Evolutionary conservation across 2,888 invertebrate species (phyloP).

Genomic region (Lepas anatifera): DNA sequence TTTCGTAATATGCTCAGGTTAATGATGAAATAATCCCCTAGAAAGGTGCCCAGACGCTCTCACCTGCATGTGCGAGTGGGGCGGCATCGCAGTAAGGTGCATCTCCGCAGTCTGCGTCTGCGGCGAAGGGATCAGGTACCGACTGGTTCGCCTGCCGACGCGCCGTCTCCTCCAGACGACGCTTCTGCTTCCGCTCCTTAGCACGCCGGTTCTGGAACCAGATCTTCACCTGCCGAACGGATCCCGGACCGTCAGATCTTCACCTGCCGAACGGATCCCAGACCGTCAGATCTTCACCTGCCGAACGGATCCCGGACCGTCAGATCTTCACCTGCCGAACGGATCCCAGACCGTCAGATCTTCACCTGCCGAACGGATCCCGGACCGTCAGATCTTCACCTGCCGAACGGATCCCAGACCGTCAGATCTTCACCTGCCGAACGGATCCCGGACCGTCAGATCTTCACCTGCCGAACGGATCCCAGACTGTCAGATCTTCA

Average conservation of each 20-base stretch:
- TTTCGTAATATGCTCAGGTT: background rate
- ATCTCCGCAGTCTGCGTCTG: background rate
- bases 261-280: too few species aligned
- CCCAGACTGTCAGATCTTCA: too few species aligned
- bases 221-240: slow-evolving; percentile 55
- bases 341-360: too few species aligned
- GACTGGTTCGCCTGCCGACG: background rate
- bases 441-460: too few species aligned
- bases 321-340: background rate
- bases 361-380: too few species aligned
- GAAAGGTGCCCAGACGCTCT: background rate
- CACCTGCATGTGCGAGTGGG: background rate
- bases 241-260: too few species aligned
- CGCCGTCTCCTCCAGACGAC: slow-evolving; percentile 58
- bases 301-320: too few species aligned
- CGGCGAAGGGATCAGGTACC: background rate
- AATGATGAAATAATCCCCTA: background rate
- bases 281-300: too few species aligned
- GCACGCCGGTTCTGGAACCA: slow-evolving; percentile 89
- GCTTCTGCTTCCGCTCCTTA: slow-evolving; percentile 78
- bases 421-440: too few species aligned
- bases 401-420: too few species aligned
- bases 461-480: too few species aligned
- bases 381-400: too few species aligned
- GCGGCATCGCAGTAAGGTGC: background rate